Evolutionary conservation across 2,888 invertebrate species (phyloP).

Genomic region (Scotopteryx bipunctaria): DNA sequence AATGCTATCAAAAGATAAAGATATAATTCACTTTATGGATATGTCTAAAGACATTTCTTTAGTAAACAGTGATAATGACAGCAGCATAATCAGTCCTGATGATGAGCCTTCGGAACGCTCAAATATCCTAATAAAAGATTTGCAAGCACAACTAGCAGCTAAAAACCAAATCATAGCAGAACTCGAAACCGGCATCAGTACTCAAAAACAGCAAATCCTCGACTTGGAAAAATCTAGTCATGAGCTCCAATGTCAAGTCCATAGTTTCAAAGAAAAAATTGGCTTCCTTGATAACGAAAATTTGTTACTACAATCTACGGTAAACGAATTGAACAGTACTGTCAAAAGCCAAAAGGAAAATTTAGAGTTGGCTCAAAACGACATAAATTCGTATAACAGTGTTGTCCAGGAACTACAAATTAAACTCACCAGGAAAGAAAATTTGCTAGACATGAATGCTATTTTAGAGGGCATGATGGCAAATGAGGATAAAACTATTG

Average conservation of each 20-base stretch:
- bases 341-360: conserved; percentile 57
- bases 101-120: conserved; percentile 40
- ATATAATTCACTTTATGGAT: conserved; percentile 56
- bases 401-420: conserved; percentile 64
- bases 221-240: conserved; percentile 55
- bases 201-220: conserved; percentile 55
- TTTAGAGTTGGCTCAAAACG: conserved; percentile 51
- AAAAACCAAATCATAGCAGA: conserved; percentile 56
- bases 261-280: conserved; percentile 53
- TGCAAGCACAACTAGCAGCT: conserved; percentile 52
- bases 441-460: conserved; percentile 42
- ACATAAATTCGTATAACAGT: conserved; percentile 61
- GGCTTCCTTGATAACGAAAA: conserved; percentile 57
- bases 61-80: conserved; percentile 64
- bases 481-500: conserved; percentile 64
- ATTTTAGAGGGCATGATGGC: conserved; percentile 59
- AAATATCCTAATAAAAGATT: conserved; percentile 45
- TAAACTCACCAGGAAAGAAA: conserved; percentile 54
- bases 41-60: conserved; percentile 64
- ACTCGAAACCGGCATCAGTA: conserved; percentile 54
- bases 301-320: conserved; percentile 52
- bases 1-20: conserved; percentile 41
- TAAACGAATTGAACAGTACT: conserved; percentile 59
- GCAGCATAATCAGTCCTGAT: conserved; percentile 47
- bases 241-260: conserved; percentile 51